Evolutionary conservation across 1,140 invertebrate genomes (phyloP).

Genomic region (Drosophila guanche): DNA sequence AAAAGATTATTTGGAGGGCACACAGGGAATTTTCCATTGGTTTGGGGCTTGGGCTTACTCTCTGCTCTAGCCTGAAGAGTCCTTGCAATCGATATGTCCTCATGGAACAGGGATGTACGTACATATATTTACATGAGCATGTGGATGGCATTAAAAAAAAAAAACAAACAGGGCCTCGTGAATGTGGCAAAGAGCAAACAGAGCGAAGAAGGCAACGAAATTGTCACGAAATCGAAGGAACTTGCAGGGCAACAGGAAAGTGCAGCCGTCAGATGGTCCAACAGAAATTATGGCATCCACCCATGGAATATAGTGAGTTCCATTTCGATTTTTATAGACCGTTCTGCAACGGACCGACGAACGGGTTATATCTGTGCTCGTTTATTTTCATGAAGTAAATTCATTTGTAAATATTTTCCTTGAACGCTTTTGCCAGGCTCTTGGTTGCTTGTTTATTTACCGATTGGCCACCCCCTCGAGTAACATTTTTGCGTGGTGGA

Average conservation of each 20-base stretch:
- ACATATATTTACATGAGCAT: background rate
- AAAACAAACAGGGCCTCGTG: conserved; percentile 17
- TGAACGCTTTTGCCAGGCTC: conserved; percentile 59
- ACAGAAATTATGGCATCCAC: too few relatives aligned
- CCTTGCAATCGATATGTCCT: conserved; percentile 35
- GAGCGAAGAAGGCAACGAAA: conserved; percentile 1
- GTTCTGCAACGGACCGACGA: too few relatives aligned
- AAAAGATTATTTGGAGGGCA: conserved; percentile 44
- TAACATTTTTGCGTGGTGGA: conserved; percentile 21
- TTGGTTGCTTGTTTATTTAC: conserved; percentile 59
- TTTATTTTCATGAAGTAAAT: conserved; percentile 80
- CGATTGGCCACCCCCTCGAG: conserved; percentile 53
- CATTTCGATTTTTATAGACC: too few relatives aligned
- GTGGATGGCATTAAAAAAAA: conserved; percentile 31
- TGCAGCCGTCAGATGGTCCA: too few relatives aligned
- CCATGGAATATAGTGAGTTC: too few relatives aligned
- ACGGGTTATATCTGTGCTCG: conserved; percentile 55
- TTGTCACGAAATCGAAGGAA: too few relatives aligned
- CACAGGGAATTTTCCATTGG: conserved; percentile 47
- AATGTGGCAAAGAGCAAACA: conserved; percentile 26
- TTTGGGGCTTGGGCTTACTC: conserved; percentile 10
- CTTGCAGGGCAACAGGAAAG: too few relatives aligned
- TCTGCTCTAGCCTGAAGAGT: background rate
- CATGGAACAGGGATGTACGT: background rate
- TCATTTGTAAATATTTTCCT: conserved; percentile 78